phyloP scores from a whole-genome alignment of 2,113 vertebrate species.

The Xyrauchen texanus region DNA sequence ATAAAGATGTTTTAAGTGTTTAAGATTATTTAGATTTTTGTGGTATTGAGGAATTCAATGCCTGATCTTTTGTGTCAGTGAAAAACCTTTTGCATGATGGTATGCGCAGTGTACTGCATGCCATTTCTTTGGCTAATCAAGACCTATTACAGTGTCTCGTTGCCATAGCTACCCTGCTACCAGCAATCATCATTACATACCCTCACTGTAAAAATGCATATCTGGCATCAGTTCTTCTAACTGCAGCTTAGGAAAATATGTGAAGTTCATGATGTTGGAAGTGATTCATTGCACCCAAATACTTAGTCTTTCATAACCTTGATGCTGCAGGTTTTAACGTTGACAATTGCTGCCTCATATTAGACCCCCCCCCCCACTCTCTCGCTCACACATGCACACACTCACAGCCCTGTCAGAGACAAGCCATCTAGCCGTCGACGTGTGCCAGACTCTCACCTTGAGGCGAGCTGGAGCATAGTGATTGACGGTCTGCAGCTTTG shows the following conservation, averaged over 20 bases:
- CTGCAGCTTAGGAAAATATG: background rate
- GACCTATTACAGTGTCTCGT: constrained; percentile 36
- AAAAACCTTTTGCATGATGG: constrained; percentile 1
- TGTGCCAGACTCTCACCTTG: constrained; percentile 69
- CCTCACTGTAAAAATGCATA: background rate
- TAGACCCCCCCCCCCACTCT: constrained; percentile 4
- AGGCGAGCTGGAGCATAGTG: constrained; percentile 63
- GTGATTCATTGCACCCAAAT: background rate
- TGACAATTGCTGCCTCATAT: background rate
- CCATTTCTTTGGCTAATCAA: constrained; percentile 30
- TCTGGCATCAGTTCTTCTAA: background rate
- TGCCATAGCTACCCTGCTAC: constrained; percentile 21
- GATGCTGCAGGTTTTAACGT: constrained; percentile 11
- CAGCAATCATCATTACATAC: constrained; percentile 28
- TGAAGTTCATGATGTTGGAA: too few relatives aligned
- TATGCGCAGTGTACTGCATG: constrained; percentile 7
- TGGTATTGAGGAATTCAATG: background rate
- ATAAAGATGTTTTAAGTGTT: background rate
- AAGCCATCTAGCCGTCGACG: constrained; percentile 57
- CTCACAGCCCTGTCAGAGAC: constrained; percentile 55
- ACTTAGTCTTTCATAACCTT: constrained; percentile 22
- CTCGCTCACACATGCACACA: background rate
- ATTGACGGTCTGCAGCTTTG: constrained; percentile 67
- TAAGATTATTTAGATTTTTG: background rate
- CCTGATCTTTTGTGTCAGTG: background rate